Conservation (phyloP, 2,113 vertebrate species). For the Protobothrops mucrosquamatus region DNA sequence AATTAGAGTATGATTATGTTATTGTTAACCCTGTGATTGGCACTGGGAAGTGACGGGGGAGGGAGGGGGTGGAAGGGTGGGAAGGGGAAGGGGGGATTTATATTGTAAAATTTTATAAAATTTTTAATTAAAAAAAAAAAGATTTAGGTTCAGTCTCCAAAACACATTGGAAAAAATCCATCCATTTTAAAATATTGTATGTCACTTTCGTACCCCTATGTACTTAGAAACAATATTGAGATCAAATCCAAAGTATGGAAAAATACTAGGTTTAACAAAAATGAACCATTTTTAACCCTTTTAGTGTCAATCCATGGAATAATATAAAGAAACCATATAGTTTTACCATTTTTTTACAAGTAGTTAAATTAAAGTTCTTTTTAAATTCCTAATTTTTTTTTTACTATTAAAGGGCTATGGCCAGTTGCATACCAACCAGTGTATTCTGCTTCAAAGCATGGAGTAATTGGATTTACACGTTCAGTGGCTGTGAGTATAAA, state of each 20-base stretch:
- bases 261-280: background rate
- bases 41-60: no score
- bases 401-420: constrained; percentile 81
- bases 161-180: background rate
- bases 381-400: constrained; percentile 29
- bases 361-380: background rate
- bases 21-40: no score
- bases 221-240: no score
- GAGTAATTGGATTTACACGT: constrained; percentile 91
- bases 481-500: constrained; percentile 85
- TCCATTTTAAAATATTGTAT: background rate
- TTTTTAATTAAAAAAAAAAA: background rate
- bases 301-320: background rate
- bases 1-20: no score
- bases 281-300: background rate
- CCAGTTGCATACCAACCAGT: constrained; percentile 92
- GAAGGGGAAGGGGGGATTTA: no score
- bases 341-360: background rate
- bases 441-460: constrained; percentile 95
- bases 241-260: background rate
- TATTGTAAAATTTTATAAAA: no score
- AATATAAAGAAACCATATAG: background rate
- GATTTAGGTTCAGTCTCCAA: background rate
- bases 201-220: background rate
- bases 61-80: no score